Evolutionary conservation across 2,888 invertebrate genomes (phyloP).

Genomic region (Andrena marginata): DNA sequence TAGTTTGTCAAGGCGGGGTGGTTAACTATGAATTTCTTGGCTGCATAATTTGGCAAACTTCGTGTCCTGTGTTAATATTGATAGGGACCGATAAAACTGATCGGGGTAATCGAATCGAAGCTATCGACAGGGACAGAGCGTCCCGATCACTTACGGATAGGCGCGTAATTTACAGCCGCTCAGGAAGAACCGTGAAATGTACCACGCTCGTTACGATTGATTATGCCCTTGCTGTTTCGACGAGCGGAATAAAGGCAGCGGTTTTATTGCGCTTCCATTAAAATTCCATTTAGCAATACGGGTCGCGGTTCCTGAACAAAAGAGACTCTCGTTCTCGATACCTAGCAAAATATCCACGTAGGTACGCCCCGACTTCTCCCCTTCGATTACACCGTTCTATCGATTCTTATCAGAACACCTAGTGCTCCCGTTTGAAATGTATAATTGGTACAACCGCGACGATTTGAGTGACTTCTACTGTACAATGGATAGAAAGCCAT

Average conservation of each 20-base stretch:
- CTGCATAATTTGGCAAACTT: too few species aligned
- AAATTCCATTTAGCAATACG: conserved; percentile 65
- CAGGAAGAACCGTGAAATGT: conserved; percentile 50
- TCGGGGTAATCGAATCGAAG: conserved; percentile 9
- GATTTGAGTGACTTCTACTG: background rate
- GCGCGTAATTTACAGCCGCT: background rate
- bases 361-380: conserved; percentile 39
- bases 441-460: background rate
- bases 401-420: conserved; percentile 20
- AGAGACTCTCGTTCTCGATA: conserved; percentile 44
- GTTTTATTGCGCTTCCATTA: conserved; percentile 61
- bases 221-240: conserved; percentile 56
- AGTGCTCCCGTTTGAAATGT: background rate
- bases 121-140: background rate
- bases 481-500: background rate
- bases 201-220: conserved; percentile 65
- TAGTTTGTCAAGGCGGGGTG: too few species aligned
- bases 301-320: conserved; percentile 52
- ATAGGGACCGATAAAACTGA: background rate
- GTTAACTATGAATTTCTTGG: too few species aligned
- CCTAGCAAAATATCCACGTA: conserved; percentile 40
- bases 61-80: too few species aligned
- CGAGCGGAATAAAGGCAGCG: conserved; percentile 57
- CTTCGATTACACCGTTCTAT: conserved; percentile 41
- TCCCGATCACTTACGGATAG: conserved; percentile 15